Evolutionary conservation across 2,888 invertebrate species (phyloP), one percentile per base, ranked within the genome.

Genomic region (Glaucopsyche alexis): DNA sequence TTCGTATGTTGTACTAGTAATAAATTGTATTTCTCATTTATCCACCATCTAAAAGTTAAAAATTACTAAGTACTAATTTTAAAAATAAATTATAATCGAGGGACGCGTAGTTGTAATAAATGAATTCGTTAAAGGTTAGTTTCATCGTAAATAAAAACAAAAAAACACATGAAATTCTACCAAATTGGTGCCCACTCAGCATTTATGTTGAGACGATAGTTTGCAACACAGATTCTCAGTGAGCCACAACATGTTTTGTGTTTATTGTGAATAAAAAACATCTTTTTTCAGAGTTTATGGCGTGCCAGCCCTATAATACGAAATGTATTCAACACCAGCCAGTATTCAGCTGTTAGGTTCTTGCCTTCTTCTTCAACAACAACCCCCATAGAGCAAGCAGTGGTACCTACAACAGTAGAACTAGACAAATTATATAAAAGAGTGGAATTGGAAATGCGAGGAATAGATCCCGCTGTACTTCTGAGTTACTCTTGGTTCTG

Each of bases 401-500:
- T 74, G 16, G 75, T 76, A 60, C 81, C 91, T 9, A 60, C 78
- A 49, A n/a, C 79, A 0, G 75, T 87, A 8, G 94, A 95, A 84
- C 83, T 93, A 8, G 98, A 98, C 82, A 97, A 96, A 86, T 92
- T 99, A 55, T 98, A 95, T 82, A 96, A 96, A 87, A 94, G 94
- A 80, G 91, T 99, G 9, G 96, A 97, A 85, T 84, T 99, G 74
- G 98, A 99, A 92, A 94, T 98, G 79, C 94, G 96, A 83, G 97
- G 98, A 16, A 95, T 98, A 82, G 99, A 99, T 85, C 95, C 95
- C 2, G 96, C 96, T 0, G 98, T 99, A 0, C 87, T 99, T 38
- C 95, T 96, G 76, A 99, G 98, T 90, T 99, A 98, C 85, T 95
- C 96, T 14, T 95, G 95, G 94, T 99, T 98, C 90, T 95, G 97